Evolutionary conservation across 2,888 invertebrate species (phyloP), one percentile per base, ranked within the genome.

Genomic region (Augochlorella aurata): DNA sequence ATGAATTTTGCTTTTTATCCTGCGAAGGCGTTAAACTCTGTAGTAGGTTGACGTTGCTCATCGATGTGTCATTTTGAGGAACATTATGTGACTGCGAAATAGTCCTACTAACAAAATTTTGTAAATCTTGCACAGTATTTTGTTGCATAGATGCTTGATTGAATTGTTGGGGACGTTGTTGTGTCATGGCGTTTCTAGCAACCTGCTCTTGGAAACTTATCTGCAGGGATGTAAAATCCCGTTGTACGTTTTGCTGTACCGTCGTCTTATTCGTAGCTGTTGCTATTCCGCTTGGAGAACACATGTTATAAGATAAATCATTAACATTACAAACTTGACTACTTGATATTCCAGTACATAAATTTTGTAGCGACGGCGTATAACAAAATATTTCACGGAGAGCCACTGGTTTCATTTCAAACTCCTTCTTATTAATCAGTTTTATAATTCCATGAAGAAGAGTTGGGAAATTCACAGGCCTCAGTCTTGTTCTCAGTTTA

Each of bases 361-460:
- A 5, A 0, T 5, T 8, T 8, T 44, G 8, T 1, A 80, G 8
- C n/a, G 4, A 5, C 12, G 81, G 69, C 3, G 72, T n/a, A 16
- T 81, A 82, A 18, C 5, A 10, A 45, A 75, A 73, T 4, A 82
- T 16, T n/a, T 82, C 82, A 8, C 1, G 0, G 2, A 44, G 14
- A 29, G 77, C 5, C 47, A 82, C 47, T 29, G 58, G 66, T 21
- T 45, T 50, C 24, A 0, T 9, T 29, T 14, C 0, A 18, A 29
- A 45, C 58, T 58, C 9, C 14, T 21, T 0, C 12, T 0, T 68
- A 24, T 83, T 83, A 63, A 83, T 67, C 45, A 24, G 1, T 1
- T 10, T 0, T 50, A 72, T 0, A 9, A 74, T 29, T 7, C 0
- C n/a, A 0, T 61, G 10, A n/a, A 21, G 68, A 24, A 82, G 0